These are phyloP conservation scores for Pterophyllum scalare DNA, from an alignment of 2,113 vertebrate species.

Conservation along the genomic window DNA sequence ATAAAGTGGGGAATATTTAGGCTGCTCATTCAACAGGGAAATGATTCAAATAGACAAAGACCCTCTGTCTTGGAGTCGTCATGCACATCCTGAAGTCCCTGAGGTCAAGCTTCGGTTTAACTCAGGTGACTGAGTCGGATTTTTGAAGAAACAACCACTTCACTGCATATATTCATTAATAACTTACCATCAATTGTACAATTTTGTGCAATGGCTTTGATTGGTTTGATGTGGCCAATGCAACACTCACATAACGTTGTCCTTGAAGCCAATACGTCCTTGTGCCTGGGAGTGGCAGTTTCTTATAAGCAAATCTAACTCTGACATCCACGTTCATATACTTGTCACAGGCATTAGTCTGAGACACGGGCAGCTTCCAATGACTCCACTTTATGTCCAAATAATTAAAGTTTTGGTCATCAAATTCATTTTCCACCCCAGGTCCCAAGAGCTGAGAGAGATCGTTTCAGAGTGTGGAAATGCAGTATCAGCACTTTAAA, in stretches of 20 bases:
- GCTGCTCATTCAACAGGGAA: conserved; percentile 53
- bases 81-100: not conserved
- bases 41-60: conserved; percentile 68
- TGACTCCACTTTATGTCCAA: conserved; percentile 55
- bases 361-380: conserved; percentile 38
- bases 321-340: conserved; percentile 26
- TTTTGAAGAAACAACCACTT: not conserved
- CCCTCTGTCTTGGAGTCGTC: conserved; percentile 34
- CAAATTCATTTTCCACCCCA: conserved; percentile 55
- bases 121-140: not conserved
- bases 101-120: not conserved
- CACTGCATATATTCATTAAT: not conserved
- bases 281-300: not conserved
- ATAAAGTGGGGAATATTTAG: conserved; percentile 74
- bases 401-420: conserved; percentile 62
- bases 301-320: conserved; percentile 34
- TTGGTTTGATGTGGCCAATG: not conserved
- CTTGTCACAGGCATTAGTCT: conserved; percentile 18
- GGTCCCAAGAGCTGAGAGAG: conserved; percentile 36
- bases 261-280: not conserved
- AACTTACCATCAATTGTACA: not conserved
- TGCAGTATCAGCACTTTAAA: conserved; percentile 52
- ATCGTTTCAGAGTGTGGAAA: conserved; percentile 15
- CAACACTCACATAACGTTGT: not conserved
- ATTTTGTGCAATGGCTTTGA: not conserved